Conservation (phyloP, 2,797 vertebrate species). For the Cynodonichthys magdalenae region DNA sequence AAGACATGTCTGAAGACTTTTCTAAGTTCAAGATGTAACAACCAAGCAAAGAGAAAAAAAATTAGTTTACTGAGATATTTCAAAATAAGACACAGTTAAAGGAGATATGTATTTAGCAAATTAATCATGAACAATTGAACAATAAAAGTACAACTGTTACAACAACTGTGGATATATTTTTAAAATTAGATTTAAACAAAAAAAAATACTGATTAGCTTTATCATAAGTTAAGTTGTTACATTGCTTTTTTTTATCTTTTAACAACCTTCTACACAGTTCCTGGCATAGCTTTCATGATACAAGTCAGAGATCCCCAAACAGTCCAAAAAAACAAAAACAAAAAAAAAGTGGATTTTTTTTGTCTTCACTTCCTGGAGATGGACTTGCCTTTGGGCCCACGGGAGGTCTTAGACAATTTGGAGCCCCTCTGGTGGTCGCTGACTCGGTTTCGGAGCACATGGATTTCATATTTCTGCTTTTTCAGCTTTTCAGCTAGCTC, state of each 20-base stretch:
- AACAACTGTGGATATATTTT: too few species aligned
- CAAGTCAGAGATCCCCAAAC: conserved; percentile 17
- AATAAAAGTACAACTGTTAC: too few species aligned
- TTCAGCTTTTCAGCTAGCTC: conserved; percentile 81
- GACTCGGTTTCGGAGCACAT: conserved; percentile 81
- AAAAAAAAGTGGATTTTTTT: neutral
- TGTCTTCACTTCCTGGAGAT: conserved; percentile 77
- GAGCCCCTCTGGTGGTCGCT: conserved; percentile 82
- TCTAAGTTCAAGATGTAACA: neutral
- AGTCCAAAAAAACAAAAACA: conserved; percentile 41
- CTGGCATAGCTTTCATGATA: conserved; percentile 14
- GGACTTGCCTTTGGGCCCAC: conserved; percentile 73
- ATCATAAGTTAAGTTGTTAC: too few species aligned
- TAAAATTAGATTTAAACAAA: too few species aligned
- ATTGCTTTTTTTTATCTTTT: too few species aligned
- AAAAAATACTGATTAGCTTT: too few species aligned
- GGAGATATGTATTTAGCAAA: too few species aligned
- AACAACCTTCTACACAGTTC: conserved; percentile 16
- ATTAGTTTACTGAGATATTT: neutral
- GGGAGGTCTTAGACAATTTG: conserved; percentile 74
- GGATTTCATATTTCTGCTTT: conserved; percentile 84
- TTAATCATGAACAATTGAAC: too few species aligned
- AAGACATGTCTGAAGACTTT: neutral
- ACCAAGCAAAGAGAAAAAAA: neutral
- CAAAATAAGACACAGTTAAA: too few species aligned